phyloP scores from a whole-genome alignment of 2,797 vertebrate species.

The Cetoscarus ocellatus region DNA sequence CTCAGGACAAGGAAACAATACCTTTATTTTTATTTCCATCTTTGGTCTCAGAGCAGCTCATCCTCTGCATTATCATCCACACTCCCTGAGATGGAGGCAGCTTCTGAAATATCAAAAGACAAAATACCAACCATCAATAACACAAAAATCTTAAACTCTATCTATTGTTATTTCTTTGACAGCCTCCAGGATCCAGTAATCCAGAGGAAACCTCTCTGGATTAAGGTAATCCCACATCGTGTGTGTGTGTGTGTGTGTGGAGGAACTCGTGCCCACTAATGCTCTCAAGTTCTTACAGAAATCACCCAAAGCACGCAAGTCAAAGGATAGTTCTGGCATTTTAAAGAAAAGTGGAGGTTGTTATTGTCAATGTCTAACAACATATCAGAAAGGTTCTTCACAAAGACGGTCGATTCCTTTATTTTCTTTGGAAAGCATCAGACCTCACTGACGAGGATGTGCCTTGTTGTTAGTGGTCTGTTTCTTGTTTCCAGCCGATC shows the following conservation, averaged over 20 bases:
- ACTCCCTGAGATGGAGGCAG: conserved; percentile 86
- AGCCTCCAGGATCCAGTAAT: neutral
- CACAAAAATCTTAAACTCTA: neutral
- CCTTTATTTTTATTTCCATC: conserved; percentile 39
- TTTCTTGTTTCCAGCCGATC: too few species aligned
- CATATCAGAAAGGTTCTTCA: neutral
- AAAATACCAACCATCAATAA: conserved; percentile 5
- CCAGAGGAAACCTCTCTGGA: neutral
- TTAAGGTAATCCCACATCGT: neutral
- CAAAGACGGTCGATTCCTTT: neutral
- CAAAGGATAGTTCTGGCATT: neutral
- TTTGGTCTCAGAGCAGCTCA: conserved; percentile 79
- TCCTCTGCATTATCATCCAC: conserved; percentile 82
- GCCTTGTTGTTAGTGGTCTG: too few species aligned
- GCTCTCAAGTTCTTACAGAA: neutral
- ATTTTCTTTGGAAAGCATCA: too few species aligned
- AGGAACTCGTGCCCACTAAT: neutral
- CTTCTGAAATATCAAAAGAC: conserved; percentile 70
- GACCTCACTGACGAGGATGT: too few species aligned
- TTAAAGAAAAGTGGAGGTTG: neutral
- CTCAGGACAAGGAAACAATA: conserved; percentile 4
- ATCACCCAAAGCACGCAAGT: neutral
- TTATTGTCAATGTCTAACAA: too few species aligned
- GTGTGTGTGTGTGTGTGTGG: neutral
- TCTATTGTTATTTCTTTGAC: neutral